Percentiles rank a stretch among this genome's conserved stretches.
These are phyloP conservation scores for Netelia melanura DNA, from an alignment of 2,888 invertebrate genomes.

Conservation along the genomic window DNA sequence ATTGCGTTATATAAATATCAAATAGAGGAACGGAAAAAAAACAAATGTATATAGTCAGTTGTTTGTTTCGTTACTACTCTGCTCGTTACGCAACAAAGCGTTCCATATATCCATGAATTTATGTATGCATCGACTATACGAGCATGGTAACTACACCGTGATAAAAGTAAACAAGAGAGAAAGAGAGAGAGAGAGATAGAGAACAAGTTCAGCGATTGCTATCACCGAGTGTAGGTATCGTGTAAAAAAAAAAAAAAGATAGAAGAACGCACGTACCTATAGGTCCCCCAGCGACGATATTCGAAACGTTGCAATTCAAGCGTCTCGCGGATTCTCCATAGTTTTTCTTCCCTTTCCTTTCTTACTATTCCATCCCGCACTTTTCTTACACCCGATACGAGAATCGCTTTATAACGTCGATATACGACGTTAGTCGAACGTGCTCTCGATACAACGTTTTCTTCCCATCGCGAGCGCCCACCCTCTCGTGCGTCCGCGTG, in stretches of 20 bases:
- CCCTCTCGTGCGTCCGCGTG: not conserved
- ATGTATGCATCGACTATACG: too few relatives aligned
- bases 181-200: not conserved
- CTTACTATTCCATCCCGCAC: slow-evolving; percentile 29
- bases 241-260: not conserved
- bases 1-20: too few relatives aligned
- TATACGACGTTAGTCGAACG: slow-evolving; percentile 9
- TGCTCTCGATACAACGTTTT: slow-evolving; percentile 16
- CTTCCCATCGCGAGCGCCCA: not conserved
- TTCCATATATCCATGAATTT: too few relatives aligned
- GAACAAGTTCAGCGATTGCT: not conserved
- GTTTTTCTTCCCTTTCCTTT: not conserved
- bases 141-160: too few relatives aligned
- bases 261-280: not conserved
- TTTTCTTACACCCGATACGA: slow-evolving; percentile 33
- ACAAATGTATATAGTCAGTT: too few relatives aligned
- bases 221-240: not conserved
- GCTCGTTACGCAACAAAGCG: too few relatives aligned
- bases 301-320: not conserved
- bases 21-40: too few relatives aligned
- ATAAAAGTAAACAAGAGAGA: too few relatives aligned
- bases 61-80: too few relatives aligned
- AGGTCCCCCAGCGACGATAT: not conserved
- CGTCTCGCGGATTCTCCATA: not conserved
- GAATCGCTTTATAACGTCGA: slow-evolving; percentile 41